These are phyloP conservation scores for Melanotaenia trifasciata DNA, from an alignment of 2,797 vertebrate species.

Conservation along the genomic window DNA sequence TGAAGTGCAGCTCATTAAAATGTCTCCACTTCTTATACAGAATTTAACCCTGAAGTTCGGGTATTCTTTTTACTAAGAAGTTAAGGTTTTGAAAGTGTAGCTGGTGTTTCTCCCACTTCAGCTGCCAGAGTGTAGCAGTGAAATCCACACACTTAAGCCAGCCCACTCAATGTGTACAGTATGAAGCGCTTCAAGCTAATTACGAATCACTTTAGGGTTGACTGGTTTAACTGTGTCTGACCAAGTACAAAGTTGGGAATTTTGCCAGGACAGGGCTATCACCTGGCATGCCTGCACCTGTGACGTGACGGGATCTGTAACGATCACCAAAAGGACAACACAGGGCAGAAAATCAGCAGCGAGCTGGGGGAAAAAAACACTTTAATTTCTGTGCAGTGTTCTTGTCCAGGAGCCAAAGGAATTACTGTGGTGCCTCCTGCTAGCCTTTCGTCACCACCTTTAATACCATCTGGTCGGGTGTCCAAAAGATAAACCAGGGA, in stretches of 20 bases:
- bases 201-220: conserved; percentile 38
- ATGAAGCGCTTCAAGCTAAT: conserved; percentile 54
- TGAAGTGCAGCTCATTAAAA: conserved; percentile 5
- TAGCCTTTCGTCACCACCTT: conserved; percentile 64
- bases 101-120: conserved; percentile 1
- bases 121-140: conserved; percentile 32
- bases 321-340: conserved; percentile 5
- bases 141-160: conserved; percentile 33
- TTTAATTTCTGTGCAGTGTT: conserved; percentile 22
- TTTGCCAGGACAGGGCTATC: conserved; percentile 25
- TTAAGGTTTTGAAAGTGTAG: not conserved
- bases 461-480: conserved; percentile 64
- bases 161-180: conserved; percentile 32
- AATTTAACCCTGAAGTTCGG: not conserved
- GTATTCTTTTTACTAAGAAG: not conserved
- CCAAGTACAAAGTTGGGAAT: conserved; percentile 24
- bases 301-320: conserved; percentile 16
- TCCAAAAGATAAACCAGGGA: conserved; percentile 60
- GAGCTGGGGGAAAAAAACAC: conserved; percentile 8
- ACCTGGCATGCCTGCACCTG: conserved; percentile 2
- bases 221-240: conserved; percentile 36
- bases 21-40: not conserved
- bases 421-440: conserved; percentile 65
- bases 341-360: conserved; percentile 10
- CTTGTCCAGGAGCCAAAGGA: conserved; percentile 52